These are phyloP conservation scores for Poeciliopsis retropinna DNA, from an alignment of 2,113 vertebrate species.

Conservation along the genomic window DNA sequence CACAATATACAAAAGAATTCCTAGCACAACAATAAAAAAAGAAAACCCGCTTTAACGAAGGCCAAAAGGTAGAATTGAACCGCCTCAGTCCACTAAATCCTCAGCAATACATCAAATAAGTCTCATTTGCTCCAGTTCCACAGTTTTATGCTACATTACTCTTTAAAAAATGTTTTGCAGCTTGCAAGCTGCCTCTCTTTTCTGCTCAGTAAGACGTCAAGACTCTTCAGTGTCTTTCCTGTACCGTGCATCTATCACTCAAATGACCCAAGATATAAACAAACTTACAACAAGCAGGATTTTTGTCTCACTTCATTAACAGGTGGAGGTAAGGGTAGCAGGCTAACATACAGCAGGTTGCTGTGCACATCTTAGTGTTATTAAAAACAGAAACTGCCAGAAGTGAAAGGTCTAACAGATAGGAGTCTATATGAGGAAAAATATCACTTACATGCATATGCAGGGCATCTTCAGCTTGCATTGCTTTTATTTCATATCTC, in stretches of 20 bases:
- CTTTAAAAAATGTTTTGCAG: conserved; percentile 26
- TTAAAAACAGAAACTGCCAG: conserved; percentile 35
- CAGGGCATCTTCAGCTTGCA: conserved; percentile 6
- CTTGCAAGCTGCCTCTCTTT: conserved; percentile 27
- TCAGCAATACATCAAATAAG: conserved; percentile 45
- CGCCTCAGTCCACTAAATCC: conserved; percentile 38
- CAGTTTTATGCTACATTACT: conserved; percentile 45
- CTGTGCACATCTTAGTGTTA: conserved; percentile 25
- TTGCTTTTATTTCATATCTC: conserved; percentile 67
- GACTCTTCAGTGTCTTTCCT: conserved; percentile 14
- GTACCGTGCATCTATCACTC: conserved; percentile 20
- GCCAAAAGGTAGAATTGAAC: conserved; percentile 53
- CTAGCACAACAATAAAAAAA: conserved; percentile 33
- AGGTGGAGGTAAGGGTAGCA: conserved; percentile 12
- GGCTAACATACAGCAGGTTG: conserved; percentile 16
- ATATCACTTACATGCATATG: conserved; percentile 9
- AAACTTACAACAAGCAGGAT: neutral
- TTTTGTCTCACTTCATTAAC: conserved; percentile 38
- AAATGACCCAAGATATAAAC: conserved; percentile 19
- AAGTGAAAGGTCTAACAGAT: conserved; percentile 40
- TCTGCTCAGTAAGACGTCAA: conserved; percentile 24
- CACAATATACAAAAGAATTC: conserved; percentile 2
- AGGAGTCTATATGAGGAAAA: conserved; percentile 16
- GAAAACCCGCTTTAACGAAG: conserved; percentile 37
- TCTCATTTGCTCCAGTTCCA: conserved; percentile 40